These are phyloP conservation scores for Lepus europaeus DNA, from an alignment of 2,113 vertebrate genomes.

Conservation along the genomic window DNA sequence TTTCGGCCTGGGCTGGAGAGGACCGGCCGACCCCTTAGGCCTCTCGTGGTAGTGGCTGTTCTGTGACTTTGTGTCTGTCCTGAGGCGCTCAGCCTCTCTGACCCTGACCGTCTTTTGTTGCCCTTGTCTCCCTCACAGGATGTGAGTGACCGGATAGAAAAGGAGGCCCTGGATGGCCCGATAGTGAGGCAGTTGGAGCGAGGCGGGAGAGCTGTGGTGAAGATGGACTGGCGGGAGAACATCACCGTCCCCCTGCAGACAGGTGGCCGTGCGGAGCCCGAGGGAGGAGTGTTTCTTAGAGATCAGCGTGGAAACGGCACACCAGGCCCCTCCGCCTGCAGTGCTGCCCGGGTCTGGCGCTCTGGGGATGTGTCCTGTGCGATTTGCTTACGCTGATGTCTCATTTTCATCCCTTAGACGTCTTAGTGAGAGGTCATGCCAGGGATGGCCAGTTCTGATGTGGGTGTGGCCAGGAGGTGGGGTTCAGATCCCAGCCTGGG, in stretches of 20 bases:
- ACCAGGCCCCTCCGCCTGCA: neutral
- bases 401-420: neutral
- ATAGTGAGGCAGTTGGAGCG: slow-evolving; percentile 96
- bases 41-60: fast-evolving
- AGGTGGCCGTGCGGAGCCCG: slow-evolving; percentile 85
- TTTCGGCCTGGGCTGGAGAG: neutral
- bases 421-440: fast-evolving
- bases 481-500: too few species aligned
- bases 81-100: fast-evolving
- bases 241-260: slow-evolving; percentile 98
- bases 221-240: slow-evolving; percentile 96
- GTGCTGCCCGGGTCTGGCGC: neutral
- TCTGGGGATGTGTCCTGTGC: neutral
- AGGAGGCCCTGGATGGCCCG: slow-evolving; percentile 95
- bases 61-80: fast-evolving
- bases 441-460: neutral
- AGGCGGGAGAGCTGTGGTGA: slow-evolving; percentile 95
- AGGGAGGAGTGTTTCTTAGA: neutral
- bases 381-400: neutral
- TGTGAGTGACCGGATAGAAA: slow-evolving; percentile 98
- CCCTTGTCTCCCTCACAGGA: slow-evolving; percentile 89
- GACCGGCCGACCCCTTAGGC: neutral
- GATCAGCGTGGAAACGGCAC: fast-evolving
- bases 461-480: neutral
- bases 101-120: neutral